Conservation (phyloP, 2,113 vertebrate species). For the Herpetotheres cachinnans region DNA sequence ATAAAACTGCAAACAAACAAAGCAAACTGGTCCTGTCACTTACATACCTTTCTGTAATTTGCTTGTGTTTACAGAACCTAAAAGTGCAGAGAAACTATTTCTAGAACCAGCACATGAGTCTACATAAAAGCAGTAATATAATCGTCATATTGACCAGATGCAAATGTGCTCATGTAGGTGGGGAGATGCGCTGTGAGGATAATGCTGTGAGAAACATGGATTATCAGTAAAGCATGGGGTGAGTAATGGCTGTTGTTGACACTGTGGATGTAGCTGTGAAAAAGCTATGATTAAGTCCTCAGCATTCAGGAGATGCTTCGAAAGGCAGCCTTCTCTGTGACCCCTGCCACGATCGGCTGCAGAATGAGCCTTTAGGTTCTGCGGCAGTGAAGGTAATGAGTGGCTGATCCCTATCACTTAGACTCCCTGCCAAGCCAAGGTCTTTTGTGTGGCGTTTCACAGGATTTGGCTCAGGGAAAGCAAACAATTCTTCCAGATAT, state of each 20-base stretch:
- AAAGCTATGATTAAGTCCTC: neutral
- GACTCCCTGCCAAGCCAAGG: neutral
- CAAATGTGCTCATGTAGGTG: rapidly evolving
- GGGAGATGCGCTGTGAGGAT: neutral
- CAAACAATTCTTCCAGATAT: neutral
- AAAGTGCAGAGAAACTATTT: neutral
- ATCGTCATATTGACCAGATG: neutral
- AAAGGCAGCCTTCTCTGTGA: neutral
- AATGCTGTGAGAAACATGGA: neutral
- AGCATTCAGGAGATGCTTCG: neutral
- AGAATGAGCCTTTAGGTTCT: neutral
- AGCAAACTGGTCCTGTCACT: neutral
- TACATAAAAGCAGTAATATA: neutral
- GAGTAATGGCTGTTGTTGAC: neutral
- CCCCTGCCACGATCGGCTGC: neutral
- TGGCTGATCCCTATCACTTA: neutral
- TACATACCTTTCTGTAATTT: neutral
- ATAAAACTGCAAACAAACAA: neutral
- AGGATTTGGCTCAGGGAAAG: neutral
- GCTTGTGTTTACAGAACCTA: neutral
- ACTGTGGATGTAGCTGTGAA: neutral
- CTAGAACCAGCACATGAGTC: neutral
- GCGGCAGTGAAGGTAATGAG: neutral
- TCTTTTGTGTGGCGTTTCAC: neutral
- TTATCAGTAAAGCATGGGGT: neutral